Conservation (phyloP, 2,113 vertebrate species). For the Aptenodytes patagonicus region DNA sequence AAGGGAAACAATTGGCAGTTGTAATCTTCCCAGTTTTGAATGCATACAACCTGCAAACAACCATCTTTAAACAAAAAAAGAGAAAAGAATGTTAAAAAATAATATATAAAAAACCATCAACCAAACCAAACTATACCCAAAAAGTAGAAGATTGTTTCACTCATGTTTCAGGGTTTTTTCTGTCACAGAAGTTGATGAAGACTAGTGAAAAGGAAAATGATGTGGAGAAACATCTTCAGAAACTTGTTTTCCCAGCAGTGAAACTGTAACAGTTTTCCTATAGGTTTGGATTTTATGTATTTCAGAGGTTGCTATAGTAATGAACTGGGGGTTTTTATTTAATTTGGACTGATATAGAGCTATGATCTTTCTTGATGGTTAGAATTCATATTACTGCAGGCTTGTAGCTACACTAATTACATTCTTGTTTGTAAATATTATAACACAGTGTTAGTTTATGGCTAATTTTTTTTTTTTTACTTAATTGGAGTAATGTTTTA, state of each 20-base stretch:
- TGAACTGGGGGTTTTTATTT: not conserved
- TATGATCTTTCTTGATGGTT: not conserved
- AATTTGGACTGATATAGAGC: not conserved
- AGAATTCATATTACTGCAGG: not conserved
- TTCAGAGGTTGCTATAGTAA: conserved; percentile 24
- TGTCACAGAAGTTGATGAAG: not conserved
- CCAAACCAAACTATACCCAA: accelerated
- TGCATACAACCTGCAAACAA: not conserved
- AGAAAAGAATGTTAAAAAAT: not conserved
- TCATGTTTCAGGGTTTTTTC: not conserved
- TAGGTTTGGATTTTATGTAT: not conserved
- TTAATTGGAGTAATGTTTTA: not conserved
- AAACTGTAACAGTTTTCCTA: not conserved
- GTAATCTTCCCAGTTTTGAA: not conserved
- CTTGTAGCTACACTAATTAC: not conserved
- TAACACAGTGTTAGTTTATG: not conserved
- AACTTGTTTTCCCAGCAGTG: not conserved
- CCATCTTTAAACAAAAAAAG: not conserved
- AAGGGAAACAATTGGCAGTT: not conserved
- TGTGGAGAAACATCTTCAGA: not conserved
- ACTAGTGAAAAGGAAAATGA: not conserved
- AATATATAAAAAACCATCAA: not conserved
- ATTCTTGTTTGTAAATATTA: not conserved
- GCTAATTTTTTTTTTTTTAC: not conserved
- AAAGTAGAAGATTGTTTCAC: not conserved